Evolutionary conservation across 2,888 invertebrate genomes (phyloP).

Genomic region (Tupiocoris notatus): DNA sequence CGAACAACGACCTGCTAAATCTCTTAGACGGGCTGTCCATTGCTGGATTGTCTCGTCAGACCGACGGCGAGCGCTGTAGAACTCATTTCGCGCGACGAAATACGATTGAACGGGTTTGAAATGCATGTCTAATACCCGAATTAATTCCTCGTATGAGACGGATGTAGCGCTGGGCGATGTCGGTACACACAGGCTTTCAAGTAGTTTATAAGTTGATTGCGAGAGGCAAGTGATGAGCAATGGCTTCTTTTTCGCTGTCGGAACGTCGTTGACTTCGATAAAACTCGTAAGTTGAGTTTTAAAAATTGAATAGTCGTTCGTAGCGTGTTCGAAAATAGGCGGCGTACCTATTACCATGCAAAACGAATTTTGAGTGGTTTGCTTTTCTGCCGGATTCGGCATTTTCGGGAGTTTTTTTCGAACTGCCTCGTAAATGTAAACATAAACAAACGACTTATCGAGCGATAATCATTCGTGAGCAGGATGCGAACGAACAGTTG

Average conservation of each 20-base stretch:
- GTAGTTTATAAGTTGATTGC: neutral
- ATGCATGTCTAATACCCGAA: neutral
- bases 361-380: too few relatives aligned
- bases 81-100: conserved; percentile 1
- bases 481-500: too few relatives aligned
- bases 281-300: neutral
- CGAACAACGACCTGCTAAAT: conserved; percentile 3
- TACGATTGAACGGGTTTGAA: conserved; percentile 4
- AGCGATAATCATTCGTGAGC: too few relatives aligned
- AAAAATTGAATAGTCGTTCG: neutral
- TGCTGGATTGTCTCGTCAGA: conserved; percentile 5
- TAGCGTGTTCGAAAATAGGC: neutral
- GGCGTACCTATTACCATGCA: neutral
- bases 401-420: too few relatives aligned
- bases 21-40: conserved; percentile 15
- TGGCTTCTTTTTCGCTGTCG: neutral
- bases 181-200: neutral
- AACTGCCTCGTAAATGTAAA: too few relatives aligned
- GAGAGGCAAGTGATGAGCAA: neutral
- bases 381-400: too few relatives aligned
- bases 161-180: neutral
- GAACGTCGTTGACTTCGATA: neutral
- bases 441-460: too few relatives aligned
- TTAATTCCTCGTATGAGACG: neutral
- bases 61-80: conserved; percentile 3